Conservation (phyloP, 1,140 invertebrate species). For the Meloidogyne chitwoodi region DNA sequence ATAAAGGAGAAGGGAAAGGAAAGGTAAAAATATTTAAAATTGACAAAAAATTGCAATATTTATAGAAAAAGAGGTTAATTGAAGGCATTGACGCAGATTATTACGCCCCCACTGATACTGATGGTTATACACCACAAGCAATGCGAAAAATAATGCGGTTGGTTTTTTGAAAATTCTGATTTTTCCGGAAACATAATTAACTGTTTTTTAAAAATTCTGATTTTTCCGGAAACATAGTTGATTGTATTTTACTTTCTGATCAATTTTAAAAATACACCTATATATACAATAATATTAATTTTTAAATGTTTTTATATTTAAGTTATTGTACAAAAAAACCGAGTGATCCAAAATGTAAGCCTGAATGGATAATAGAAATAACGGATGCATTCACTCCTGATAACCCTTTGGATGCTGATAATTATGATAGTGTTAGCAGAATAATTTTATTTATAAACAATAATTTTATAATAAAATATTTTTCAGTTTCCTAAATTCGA, state of each 20-base stretch:
- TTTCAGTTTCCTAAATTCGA: not conserved
- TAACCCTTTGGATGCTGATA: not conserved
- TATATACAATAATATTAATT: no score
- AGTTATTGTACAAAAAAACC: slow-evolving; percentile 1
- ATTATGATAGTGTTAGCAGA: not conserved
- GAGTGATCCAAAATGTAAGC: not conserved
- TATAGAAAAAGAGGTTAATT: not conserved
- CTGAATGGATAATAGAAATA: not conserved
- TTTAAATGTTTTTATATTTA: not conserved
- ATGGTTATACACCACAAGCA: slow-evolving; percentile 28
- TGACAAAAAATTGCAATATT: not conserved
- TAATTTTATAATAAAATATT: not conserved
- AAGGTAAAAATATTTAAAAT: not conserved
- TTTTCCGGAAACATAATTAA: no score
- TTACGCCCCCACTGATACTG: slow-evolving; percentile 20
- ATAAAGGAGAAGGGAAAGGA: not conserved
- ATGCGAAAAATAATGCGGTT: slow-evolving; percentile 27
- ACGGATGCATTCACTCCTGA: not conserved
- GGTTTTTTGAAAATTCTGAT: not conserved
- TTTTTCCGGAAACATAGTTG: no score
- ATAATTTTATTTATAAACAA: not conserved
- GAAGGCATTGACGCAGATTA: slow-evolving; percentile 16
- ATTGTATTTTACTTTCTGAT: no score
- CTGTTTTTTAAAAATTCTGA: no score
- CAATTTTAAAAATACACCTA: no score